Conservation (phyloP, 2,888 invertebrate species). For the Cephus pygmeus region DNA sequence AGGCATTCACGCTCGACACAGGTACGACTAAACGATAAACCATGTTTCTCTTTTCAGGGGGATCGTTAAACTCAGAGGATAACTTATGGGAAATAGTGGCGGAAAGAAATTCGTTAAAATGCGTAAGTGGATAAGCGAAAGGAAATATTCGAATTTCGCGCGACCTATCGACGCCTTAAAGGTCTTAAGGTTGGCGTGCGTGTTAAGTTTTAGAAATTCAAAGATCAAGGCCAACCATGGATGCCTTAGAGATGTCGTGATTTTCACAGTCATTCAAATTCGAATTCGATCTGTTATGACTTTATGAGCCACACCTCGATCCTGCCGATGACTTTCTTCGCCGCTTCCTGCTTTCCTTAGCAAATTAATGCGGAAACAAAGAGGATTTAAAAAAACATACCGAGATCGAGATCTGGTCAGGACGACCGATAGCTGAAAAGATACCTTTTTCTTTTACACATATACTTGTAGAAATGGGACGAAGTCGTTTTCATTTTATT, state of each 20-base stretch:
- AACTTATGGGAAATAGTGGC: background rate
- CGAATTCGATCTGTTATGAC: background rate
- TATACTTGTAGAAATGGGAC: too few relatives aligned
- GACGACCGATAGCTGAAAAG: too few relatives aligned
- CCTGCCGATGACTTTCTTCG: too few relatives aligned
- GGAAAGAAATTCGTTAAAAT: background rate
- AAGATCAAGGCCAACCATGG: background rate
- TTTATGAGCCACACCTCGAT: too few relatives aligned
- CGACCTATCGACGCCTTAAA: background rate
- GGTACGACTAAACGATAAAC: too few relatives aligned
- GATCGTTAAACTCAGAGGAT: background rate
- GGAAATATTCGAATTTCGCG: background rate
- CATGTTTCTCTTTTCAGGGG: background rate
- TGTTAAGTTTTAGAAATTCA: background rate
- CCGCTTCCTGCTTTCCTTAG: too few relatives aligned
- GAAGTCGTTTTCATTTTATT: too few relatives aligned
- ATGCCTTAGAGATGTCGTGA: background rate
- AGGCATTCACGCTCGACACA: too few relatives aligned
- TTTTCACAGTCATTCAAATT: background rate
- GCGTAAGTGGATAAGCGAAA: background rate
- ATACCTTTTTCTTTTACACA: too few relatives aligned
- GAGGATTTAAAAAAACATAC: too few relatives aligned
- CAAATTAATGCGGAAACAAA: too few relatives aligned
- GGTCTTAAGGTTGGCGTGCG: background rate
- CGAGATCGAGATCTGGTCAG: too few relatives aligned